Evolutionary conservation across 1,140 invertebrate species (phyloP).

Genomic region (Ips nitidus): DNA sequence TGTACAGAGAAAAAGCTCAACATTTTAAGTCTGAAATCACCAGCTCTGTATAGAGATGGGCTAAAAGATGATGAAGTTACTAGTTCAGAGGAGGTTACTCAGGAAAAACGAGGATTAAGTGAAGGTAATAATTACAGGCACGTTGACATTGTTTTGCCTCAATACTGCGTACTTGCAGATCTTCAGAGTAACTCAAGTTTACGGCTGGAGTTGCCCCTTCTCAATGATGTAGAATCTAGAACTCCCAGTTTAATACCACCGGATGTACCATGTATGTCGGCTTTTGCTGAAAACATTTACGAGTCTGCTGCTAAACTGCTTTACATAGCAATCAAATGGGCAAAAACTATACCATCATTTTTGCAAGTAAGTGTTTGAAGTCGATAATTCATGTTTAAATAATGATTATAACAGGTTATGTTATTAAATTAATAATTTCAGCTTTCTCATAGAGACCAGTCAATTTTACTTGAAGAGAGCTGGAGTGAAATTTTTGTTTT

Average conservation of each 20-base stretch:
- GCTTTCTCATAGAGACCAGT: slow-evolving; percentile 72
- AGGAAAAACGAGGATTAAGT: slow-evolving; percentile 39
- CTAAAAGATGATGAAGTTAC: slow-evolving; percentile 74
- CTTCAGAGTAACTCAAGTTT: neutral
- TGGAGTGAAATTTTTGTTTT: slow-evolving; percentile 87
- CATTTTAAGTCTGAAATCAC: slow-evolving; percentile 3
- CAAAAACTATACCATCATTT: slow-evolving; percentile 73
- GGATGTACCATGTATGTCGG: slow-evolving; percentile 46
- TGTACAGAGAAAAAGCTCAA: slow-evolving; percentile 11
- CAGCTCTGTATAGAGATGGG: neutral
- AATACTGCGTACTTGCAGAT: neutral
- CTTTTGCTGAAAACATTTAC: slow-evolving; percentile 65
- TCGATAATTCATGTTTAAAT: neutral
- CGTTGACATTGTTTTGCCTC: neutral
- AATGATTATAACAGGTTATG: neutral
- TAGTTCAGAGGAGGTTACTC: slow-evolving; percentile 66
- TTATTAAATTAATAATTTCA: slow-evolving; percentile 40
- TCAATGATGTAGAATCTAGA: slow-evolving; percentile 39
- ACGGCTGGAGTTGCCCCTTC: slow-evolving; percentile 46
- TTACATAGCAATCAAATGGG: slow-evolving; percentile 75
- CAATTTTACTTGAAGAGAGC: slow-evolving; percentile 70
- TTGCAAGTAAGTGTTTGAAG: slow-evolving; percentile 57
- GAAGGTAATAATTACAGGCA: slow-evolving; percentile 7
- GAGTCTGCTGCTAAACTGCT: slow-evolving; percentile 78
- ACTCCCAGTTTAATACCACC: slow-evolving; percentile 35